Conservation (phyloP, 2,113 vertebrate genomes). For the Falcunculus frontatus region DNA sequence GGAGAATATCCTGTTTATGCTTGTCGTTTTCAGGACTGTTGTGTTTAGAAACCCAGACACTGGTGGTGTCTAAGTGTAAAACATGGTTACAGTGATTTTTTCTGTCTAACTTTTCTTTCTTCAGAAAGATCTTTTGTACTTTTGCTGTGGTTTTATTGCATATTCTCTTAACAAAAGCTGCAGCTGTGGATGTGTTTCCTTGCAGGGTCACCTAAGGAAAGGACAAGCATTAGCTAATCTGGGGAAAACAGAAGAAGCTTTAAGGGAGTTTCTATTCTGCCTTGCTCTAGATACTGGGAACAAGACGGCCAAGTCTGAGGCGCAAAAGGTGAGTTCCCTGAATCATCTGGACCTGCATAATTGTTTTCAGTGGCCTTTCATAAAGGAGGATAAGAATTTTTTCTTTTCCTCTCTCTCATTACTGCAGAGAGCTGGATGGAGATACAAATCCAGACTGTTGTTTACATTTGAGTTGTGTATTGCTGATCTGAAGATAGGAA, state of each 20-base stretch:
- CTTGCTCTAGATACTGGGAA: constrained; percentile 85
- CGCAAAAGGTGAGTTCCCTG: constrained; percentile 77
- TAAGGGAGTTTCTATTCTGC: constrained; percentile 87
- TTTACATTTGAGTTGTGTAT: not conserved
- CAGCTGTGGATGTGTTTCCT: not conserved
- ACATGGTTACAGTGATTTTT: not conserved
- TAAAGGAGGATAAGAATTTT: not conserved
- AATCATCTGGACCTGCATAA: not conserved
- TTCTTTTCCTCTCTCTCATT: not conserved
- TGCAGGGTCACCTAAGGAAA: constrained; percentile 86
- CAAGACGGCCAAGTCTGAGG: constrained; percentile 79
- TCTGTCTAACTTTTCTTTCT: not conserved
- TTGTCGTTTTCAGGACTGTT: not conserved
- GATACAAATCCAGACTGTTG: not conserved
- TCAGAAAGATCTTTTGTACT: not conserved
- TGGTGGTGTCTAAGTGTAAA: not conserved
- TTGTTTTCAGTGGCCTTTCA: not conserved
- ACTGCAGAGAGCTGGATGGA: not conserved
- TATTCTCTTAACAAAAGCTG: not conserved
- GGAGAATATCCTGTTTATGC: not conserved
- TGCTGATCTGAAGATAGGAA: not conserved
- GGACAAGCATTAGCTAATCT: constrained; percentile 84
- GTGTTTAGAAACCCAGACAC: not conserved
- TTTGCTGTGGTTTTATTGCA: not conserved
- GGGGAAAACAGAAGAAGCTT: constrained; percentile 85